Conservation (phyloP, 2,113 vertebrate species). For the Cranoglanis bouderius region DNA sequence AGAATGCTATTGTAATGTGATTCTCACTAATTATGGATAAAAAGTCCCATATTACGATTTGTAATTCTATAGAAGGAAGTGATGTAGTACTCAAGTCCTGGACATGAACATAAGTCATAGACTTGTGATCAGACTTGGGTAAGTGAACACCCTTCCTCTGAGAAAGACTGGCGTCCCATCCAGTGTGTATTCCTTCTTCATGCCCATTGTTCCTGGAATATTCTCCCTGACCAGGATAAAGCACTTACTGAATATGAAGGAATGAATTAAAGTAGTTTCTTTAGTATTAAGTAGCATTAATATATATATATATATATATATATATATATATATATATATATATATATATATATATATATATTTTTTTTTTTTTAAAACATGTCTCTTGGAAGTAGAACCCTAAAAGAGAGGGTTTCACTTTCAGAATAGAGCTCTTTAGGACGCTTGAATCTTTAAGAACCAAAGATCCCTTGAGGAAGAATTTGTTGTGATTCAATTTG, state of each 20-base stretch:
- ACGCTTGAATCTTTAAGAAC: background rate
- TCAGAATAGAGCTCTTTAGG: background rate
- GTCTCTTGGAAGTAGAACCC: background rate
- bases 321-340: no score
- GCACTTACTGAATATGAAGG: background rate
- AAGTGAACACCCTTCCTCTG: background rate
- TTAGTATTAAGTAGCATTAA: background rate
- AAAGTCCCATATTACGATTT: background rate
- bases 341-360: no score
- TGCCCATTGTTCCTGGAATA: background rate
- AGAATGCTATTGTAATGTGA: background rate
- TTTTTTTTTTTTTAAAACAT: no score
- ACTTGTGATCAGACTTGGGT: background rate
- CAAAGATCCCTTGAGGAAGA: background rate
- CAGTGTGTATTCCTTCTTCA: background rate
- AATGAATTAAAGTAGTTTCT: background rate
- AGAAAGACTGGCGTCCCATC: background rate
- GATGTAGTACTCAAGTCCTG: background rate
- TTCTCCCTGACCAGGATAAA: background rate
- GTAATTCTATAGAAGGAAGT: background rate
- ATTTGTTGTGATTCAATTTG: background rate
- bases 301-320: no score
- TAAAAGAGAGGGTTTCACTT: background rate
- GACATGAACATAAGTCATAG: background rate
- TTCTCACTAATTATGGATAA: conserved; percentile 9